Conservation (phyloP, 2,888 invertebrate genomes). For the Augiades crinisus region DNA sequence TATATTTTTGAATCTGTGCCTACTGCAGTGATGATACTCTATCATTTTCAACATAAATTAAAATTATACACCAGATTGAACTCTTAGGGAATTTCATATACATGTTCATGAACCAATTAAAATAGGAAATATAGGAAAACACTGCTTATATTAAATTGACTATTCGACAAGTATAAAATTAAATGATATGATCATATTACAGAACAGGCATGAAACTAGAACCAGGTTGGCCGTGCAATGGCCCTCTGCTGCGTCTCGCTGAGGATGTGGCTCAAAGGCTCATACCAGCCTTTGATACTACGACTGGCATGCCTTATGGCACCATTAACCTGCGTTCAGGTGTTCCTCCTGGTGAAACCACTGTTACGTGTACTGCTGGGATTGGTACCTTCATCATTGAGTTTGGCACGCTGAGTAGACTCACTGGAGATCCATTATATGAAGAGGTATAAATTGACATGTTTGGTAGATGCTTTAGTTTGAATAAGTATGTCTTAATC, state of each 20-base stretch:
- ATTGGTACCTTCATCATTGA: slow-evolving; percentile 98
- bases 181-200: no score
- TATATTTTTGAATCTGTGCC: no score
- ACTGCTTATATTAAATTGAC: no score
- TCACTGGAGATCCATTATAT: slow-evolving; percentile 97
- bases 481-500: no score
- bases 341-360: slow-evolving; percentile 96
- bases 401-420: slow-evolving; percentile 95
- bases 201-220: slow-evolving; percentile 91
- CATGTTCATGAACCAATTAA: no score
- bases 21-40: no score
- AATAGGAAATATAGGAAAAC: no score
- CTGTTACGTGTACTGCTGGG: slow-evolving; percentile 98
- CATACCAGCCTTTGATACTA: slow-evolving; percentile 94
- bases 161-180: no score
- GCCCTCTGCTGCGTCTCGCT: slow-evolving; percentile 94
- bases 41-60: no score
- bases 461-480: no score
- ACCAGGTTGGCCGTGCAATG: slow-evolving; percentile 98
- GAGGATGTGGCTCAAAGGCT: slow-evolving; percentile 96
- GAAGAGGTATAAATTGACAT: slow-evolving; percentile 88
- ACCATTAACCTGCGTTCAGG: slow-evolving; percentile 96
- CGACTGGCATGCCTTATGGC: slow-evolving; percentile 98
- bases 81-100: no score
- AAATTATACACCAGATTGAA: no score